A percentile compares a stretch with the other conserved stretches of the same genome.
Evolutionary conservation across 1,140 invertebrate species (phyloP).

Genomic region (Ooceraea biroi): DNA sequence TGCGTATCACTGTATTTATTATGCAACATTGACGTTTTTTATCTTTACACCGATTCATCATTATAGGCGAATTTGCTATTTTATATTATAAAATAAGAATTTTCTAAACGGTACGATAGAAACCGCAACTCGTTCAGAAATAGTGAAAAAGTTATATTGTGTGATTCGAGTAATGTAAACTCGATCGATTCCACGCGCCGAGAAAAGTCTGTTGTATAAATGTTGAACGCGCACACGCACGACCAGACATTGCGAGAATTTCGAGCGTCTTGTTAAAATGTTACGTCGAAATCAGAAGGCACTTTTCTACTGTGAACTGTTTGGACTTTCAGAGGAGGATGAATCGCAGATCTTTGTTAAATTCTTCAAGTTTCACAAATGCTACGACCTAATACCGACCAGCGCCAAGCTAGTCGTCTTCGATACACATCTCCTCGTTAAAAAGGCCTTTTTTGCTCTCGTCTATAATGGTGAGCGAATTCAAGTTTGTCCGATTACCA

Average conservation of each 20-base stretch:
- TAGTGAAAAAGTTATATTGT: too few relatives aligned
- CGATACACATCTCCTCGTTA: constrained; percentile 99
- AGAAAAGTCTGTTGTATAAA: not conserved
- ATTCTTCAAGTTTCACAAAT: constrained; percentile 99
- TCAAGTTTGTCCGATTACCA: not conserved
- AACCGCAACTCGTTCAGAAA: not conserved
- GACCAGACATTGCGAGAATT: not conserved
- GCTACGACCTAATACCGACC: constrained; percentile 99
- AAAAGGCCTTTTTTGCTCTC: constrained; percentile 99
- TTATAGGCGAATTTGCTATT: too few relatives aligned
- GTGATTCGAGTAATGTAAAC: too few relatives aligned
- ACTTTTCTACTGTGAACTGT: constrained; percentile 83
- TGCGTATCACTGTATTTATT: not conserved
- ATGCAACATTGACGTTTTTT: not conserved
- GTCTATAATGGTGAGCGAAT: constrained; percentile 96
- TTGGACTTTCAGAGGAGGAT: constrained; percentile 95
- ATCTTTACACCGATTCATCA: too few relatives aligned
- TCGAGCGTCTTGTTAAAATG: constrained; percentile 68
- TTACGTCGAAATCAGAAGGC: constrained; percentile 79
- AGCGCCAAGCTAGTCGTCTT: constrained; percentile 99
- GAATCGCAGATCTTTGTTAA: constrained; percentile 98
- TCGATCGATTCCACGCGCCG: not conserved
- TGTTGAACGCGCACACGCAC: not conserved
- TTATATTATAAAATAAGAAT: too few relatives aligned
- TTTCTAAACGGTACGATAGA: too few relatives aligned